Evolutionary conservation across 2,888 invertebrate species (phyloP).

Genomic region (Didymodactylos carnosus): DNA sequence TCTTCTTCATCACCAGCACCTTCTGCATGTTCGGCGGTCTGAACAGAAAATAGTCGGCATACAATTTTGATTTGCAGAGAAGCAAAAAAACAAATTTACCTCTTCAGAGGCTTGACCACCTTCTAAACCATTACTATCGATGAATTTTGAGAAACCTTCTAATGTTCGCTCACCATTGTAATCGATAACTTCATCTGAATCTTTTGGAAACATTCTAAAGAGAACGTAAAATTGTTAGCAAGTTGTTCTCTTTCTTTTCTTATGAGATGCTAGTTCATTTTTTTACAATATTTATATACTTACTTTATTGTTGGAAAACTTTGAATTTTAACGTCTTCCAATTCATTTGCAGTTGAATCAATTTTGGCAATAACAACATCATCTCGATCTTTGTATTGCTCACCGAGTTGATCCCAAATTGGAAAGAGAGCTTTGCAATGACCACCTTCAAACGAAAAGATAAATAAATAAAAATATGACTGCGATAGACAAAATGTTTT

Average conservation of each 20-base stretch:
- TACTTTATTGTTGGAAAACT: slow-evolving; percentile 46
- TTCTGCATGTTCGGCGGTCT: neutral
- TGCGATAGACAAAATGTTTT: too few species aligned
- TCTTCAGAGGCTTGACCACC: slow-evolving; percentile 35
- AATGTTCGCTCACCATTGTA: slow-evolving; percentile 86
- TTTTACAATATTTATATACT: neutral
- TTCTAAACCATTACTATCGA: slow-evolving; percentile 68
- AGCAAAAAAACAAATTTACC: slow-evolving; percentile 17
- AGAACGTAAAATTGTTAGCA: too few species aligned
- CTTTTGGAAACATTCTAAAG: slow-evolving; percentile 57
- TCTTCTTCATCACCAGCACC: slow-evolving; percentile 4
- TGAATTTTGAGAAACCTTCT: slow-evolving; percentile 72
- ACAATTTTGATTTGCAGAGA: neutral
- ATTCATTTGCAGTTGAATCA: slow-evolving; percentile 90
- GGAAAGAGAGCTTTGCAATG: slow-evolving; percentile 94
- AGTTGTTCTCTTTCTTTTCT: too few species aligned
- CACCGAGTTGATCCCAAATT: slow-evolving; percentile 81
- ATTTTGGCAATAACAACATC: slow-evolving; percentile 86
- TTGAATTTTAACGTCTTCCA: slow-evolving; percentile 78
- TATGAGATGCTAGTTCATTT: too few species aligned
- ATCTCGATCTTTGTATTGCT: slow-evolving; percentile 61
- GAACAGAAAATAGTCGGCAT: neutral
- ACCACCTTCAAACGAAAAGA: too few species aligned
- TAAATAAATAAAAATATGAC: neutral
- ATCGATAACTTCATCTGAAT: slow-evolving; percentile 66